These are phyloP conservation scores for Vipera latastei DNA, from an alignment of 2,797 vertebrate genomes.

Conservation along the genomic window DNA sequence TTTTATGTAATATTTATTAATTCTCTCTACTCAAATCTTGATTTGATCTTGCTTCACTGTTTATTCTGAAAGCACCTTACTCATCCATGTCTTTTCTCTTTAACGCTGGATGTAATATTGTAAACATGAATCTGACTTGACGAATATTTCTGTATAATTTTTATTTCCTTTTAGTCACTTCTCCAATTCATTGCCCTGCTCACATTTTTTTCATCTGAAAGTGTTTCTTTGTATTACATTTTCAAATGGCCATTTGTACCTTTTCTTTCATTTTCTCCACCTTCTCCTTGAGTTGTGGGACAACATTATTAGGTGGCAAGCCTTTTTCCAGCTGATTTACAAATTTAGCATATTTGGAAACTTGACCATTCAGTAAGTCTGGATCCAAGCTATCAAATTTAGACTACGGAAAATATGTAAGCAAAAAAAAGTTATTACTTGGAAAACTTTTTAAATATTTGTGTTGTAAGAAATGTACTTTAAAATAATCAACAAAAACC, in stretches of 20 bases:
- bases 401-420: constrained; percentile 36
- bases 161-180: background rate
- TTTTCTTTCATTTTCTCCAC: constrained; percentile 81
- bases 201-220: background rate
- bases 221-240: background rate
- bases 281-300: constrained; percentile 75
- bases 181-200: background rate
- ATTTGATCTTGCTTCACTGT: background rate
- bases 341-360: constrained; percentile 79
- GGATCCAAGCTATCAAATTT: constrained; percentile 73
- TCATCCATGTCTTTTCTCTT: background rate
- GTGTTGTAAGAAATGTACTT: background rate
- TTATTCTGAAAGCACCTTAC: background rate
- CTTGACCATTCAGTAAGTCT: constrained; percentile 74
- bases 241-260: constrained; percentile 64
- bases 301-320: constrained; percentile 76
- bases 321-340: constrained; percentile 83
- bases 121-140: background rate
- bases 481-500: background rate
- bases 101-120: background rate
- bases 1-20: background rate
- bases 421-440: background rate
- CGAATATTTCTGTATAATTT: background rate
- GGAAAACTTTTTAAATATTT: background rate
- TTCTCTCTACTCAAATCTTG: background rate